Conservation (phyloP, 2,888 invertebrate genomes). For the Odontocolon sp. region DNA sequence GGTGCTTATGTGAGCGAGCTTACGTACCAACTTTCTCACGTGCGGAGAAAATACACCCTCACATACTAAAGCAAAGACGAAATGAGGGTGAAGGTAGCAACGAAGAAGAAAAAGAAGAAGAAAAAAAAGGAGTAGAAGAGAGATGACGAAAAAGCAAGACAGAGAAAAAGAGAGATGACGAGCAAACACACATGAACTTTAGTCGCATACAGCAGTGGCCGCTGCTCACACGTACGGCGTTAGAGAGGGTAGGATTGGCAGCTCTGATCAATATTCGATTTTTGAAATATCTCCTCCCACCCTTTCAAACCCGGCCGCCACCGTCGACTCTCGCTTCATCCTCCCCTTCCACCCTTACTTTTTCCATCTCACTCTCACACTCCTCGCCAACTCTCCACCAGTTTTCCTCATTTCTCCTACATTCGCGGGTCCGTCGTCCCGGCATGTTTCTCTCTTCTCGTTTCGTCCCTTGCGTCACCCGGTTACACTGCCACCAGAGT, state of each 20-base stretch:
- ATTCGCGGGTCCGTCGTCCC: slow-evolving; percentile 49
- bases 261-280: slow-evolving; percentile 80
- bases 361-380: slow-evolving; percentile 50
- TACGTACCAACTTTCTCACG: slow-evolving; percentile 55
- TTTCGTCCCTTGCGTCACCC: slow-evolving; percentile 37
- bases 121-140: slow-evolving; percentile 19
- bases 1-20: slow-evolving; percentile 56
- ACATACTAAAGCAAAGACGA: slow-evolving; percentile 33
- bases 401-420: slow-evolving; percentile 45
- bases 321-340: slow-evolving; percentile 65
- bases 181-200: slow-evolving; percentile 58
- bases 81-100: slow-evolving; percentile 37
- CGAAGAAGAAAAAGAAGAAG: slow-evolving; percentile 17
- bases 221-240: slow-evolving; percentile 64
- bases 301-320: slow-evolving; percentile 61
- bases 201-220: slow-evolving; percentile 42
- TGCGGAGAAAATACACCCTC: slow-evolving; percentile 41
- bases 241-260: slow-evolving; percentile 79
- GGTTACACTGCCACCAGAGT: slow-evolving; percentile 43
- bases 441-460: slow-evolving; percentile 21
- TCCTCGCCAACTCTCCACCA: slow-evolving; percentile 35
- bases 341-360: slow-evolving; percentile 60
- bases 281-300: slow-evolving; percentile 79
- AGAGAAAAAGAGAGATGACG: slow-evolving; percentile 54
- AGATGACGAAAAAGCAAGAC: slow-evolving; percentile 22